Percentiles rank a stretch among this genome's conserved stretches.
These are phyloP conservation scores for Caretta caretta DNA, from an alignment of 2,113 vertebrate species.

Conservation along the genomic window DNA sequence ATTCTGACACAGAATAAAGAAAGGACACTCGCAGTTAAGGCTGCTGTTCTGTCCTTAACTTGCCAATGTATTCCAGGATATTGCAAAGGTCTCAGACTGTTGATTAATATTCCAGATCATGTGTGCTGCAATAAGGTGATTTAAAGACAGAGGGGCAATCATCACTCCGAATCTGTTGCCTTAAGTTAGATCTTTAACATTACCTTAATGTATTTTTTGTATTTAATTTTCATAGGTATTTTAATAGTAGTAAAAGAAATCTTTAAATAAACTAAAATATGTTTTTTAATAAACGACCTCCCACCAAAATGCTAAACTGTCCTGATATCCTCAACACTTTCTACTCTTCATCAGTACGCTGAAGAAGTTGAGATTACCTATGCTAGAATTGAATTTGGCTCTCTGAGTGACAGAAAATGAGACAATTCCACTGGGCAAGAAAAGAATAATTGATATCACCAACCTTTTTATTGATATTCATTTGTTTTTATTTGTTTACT, in stretches of 20 bases:
- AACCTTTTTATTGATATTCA: not conserved
- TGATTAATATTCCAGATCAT: slow-evolving; percentile 59
- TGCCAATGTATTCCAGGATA: slow-evolving; percentile 52
- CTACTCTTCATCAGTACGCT: not conserved
- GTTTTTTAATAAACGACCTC: not conserved
- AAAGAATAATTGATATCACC: not conserved
- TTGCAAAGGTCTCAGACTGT: slow-evolving; percentile 44
- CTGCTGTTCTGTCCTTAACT: slow-evolving; percentile 51
- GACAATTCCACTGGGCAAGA: not conserved
- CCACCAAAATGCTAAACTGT: not conserved
- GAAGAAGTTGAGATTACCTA: slow-evolving; percentile 19
- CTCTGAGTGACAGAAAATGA: not conserved
- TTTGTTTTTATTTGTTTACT: not conserved
- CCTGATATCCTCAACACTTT: not conserved
- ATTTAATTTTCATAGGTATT: slow-evolving; percentile 5
- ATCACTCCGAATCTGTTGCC: not conserved
- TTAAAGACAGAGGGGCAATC: slow-evolving; percentile 57
- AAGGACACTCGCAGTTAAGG: slow-evolving; percentile 44
- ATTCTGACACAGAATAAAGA: slow-evolving; percentile 36
- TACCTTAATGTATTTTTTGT: not conserved
- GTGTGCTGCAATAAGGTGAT: slow-evolving; percentile 35
- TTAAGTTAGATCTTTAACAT: slow-evolving; percentile 15
- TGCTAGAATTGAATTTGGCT: not conserved
- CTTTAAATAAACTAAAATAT: slow-evolving; percentile 22
- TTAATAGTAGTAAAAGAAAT: not conserved